Percentiles rank a stretch among this genome's conserved stretches.
These are phyloP conservation scores for Limanda limanda DNA, from an alignment of 2,113 vertebrate genomes.

Conservation along the genomic window DNA sequence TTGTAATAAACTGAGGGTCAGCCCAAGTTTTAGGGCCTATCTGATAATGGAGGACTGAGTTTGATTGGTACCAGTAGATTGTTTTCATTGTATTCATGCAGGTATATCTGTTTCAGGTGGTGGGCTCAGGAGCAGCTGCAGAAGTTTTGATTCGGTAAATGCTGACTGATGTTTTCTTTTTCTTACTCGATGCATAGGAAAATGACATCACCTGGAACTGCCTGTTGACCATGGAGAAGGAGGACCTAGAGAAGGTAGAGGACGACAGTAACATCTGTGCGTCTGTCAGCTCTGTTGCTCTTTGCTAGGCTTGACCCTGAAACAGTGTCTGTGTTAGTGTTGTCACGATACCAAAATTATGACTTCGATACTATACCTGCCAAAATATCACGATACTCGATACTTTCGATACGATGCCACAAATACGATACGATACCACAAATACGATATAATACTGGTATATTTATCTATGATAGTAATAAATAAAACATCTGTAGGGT, in stretches of 20 bases:
- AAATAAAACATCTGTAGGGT: too few species aligned
- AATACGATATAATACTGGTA: too few species aligned
- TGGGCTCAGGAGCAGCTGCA: conserved; percentile 5
- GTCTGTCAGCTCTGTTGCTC: conserved; percentile 26
- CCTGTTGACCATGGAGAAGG: conserved; percentile 88
- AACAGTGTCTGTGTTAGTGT: too few species aligned
- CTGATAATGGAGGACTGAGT: conserved; percentile 16
- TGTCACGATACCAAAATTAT: too few species aligned
- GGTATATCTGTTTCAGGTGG: conserved; percentile 49
- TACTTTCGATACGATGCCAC: too few species aligned
- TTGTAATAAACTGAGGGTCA: conserved; percentile 10
- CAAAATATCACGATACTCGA: too few species aligned
- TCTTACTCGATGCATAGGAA: conserved; percentile 78
- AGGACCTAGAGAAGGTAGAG: conserved; percentile 89
- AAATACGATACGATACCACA: too few species aligned
- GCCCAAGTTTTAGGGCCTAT: conserved; percentile 3
- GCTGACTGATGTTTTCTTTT: conserved; percentile 18
- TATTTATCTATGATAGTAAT: too few species aligned
- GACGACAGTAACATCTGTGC: conserved; percentile 32
- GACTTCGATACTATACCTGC: too few species aligned
- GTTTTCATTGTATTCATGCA: conserved; percentile 41
- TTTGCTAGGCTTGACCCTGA: conserved; percentile 29
- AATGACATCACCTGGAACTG: conserved; percentile 87
- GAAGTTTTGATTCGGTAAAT: conserved; percentile 56
- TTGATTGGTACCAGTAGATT: conserved; percentile 19